phyloP scores from a whole-genome alignment of 2,888 invertebrate genomes.

The Sminthurinus aureus region DNA sequence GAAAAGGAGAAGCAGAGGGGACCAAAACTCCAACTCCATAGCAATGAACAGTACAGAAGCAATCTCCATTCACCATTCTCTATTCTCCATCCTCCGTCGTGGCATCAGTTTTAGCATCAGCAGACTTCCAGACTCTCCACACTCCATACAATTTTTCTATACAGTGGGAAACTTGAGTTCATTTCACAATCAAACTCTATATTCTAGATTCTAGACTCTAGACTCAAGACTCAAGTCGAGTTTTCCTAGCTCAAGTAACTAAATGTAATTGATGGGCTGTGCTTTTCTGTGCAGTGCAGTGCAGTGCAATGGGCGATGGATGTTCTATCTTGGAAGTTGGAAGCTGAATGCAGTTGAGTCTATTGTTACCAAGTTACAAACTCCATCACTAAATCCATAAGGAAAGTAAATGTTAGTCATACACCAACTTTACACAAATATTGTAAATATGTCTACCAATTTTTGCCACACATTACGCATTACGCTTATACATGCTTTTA shows the following conservation, averaged over 20 bases:
- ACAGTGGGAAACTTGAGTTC: neutral
- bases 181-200: neutral
- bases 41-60: too few relatives aligned
- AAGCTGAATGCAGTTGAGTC: neutral
- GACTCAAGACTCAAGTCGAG: neutral
- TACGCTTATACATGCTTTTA: too few relatives aligned
- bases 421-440: too few relatives aligned
- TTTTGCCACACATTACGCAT: neutral
- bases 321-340: too few relatives aligned
- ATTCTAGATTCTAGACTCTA: neutral
- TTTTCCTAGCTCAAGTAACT: conserved; percentile 19
- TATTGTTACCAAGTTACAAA: neutral
- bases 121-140: neutral
- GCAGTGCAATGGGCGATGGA: too few relatives aligned
- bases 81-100: neutral
- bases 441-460: too few relatives aligned
- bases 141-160: neutral
- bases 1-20: neutral
- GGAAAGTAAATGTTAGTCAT: neutral
- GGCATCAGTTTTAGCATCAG: neutral
- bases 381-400: neutral
- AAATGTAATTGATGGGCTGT: conserved; percentile 37
- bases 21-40: neutral
- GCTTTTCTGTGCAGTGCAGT: too few relatives aligned
- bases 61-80: neutral